Conservation (phyloP, 1,140 invertebrate species). For the Microplitis mediator region DNA sequence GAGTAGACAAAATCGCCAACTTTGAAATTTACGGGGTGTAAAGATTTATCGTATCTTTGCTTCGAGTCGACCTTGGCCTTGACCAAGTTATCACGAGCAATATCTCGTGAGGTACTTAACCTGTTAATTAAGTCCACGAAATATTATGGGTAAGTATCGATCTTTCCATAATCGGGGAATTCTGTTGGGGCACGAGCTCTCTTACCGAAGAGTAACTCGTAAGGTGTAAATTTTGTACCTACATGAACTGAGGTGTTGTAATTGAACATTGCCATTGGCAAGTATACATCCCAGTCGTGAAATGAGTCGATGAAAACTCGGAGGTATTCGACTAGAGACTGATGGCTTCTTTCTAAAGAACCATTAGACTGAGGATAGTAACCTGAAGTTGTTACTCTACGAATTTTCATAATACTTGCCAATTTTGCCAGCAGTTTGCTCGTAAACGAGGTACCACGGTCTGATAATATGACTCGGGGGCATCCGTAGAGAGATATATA, state of each 20-base stretch:
- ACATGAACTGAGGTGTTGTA: conserved; percentile 9
- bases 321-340: not conserved
- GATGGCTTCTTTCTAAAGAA: conserved; percentile 6
- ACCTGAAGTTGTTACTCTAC: not conserved
- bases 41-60: not conserved
- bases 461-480: conserved; percentile 39
- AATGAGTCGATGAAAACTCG: not conserved
- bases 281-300: not conserved
- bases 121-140: not conserved
- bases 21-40: not conserved
- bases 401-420: conserved; percentile 34
- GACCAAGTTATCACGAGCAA: not conserved
- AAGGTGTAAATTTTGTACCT: conserved; percentile 5
- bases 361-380: conserved; percentile 26
- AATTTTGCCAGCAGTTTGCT: conserved; percentile 34
- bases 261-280: conserved; percentile 9
- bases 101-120: not conserved
- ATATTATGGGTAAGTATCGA: conserved; percentile 2
- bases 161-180: not conserved
- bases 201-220: conserved; percentile 5
- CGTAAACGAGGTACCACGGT: conserved; percentile 39
- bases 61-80: not conserved
- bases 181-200: not conserved
- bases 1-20: not conserved
- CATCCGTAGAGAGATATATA: conserved; percentile 34